Conservation (phyloP, 2,113 vertebrate genomes). For the Coregonus clupeaformis region DNA sequence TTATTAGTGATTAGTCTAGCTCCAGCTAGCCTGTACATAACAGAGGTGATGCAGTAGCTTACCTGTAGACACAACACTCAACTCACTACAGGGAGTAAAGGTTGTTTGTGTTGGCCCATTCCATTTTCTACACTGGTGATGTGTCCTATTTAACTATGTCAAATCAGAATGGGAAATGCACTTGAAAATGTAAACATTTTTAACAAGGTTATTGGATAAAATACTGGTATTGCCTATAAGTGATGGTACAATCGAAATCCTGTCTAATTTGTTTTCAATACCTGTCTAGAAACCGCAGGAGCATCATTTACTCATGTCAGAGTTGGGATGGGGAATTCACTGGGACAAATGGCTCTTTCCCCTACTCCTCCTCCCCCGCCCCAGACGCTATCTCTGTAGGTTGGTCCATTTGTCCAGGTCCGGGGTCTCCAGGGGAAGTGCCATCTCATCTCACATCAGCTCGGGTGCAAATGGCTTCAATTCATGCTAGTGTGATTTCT, state of each 20-base stretch:
- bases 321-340: slow-evolving; percentile 49
- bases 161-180: not conserved
- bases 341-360: slow-evolving; percentile 58
- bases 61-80: too few species aligned
- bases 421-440: slow-evolving; percentile 71
- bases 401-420: slow-evolving; percentile 74
- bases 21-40: too few species aligned
- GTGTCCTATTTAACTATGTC: slow-evolving; percentile 32
- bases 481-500: slow-evolving; percentile 72
- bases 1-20: too few species aligned
- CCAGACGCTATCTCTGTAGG: slow-evolving; percentile 50
- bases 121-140: slow-evolving; percentile 28
- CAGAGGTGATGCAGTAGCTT: too few species aligned
- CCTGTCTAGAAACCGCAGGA: slow-evolving; percentile 38
- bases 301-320: slow-evolving; percentile 47
- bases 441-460: slow-evolving; percentile 69
- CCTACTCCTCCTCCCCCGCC: slow-evolving; percentile 42
- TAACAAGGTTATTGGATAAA: slow-evolving; percentile 1
- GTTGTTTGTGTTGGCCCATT: slow-evolving; percentile 30
- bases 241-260: not conserved
- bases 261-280: too few species aligned
- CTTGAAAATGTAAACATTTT: slow-evolving; percentile 11
- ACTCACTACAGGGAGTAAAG: not conserved
- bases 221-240: slow-evolving; percentile 16
- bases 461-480: slow-evolving; percentile 71